Percentiles rank a stretch among this genome's conserved stretches.
phyloP scores from a whole-genome alignment of 2,888 invertebrate species.

The Oxystoma pomonae region DNA sequence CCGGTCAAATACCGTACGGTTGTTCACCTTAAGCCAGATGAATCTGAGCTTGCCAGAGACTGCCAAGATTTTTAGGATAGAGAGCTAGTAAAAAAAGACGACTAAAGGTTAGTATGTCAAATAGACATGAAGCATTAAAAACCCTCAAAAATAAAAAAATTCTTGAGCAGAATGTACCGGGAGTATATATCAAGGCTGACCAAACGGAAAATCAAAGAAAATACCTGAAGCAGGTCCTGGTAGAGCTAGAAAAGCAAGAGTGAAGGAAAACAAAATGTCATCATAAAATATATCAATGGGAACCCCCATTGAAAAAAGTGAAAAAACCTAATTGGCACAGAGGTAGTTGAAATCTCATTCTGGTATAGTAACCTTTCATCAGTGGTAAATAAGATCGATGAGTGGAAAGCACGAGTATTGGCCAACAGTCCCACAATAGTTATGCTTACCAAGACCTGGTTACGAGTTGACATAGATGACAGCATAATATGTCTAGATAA shows the following conservation, averaged over 20 bases:
- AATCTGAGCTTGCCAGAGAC: constrained; percentile 1
- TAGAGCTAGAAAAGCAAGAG: constrained; percentile 1
- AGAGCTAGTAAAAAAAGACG: background rate
- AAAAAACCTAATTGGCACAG: background rate
- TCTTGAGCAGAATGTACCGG: constrained; percentile 5
- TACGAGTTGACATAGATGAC: background rate
- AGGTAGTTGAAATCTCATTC: background rate
- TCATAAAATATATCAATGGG: background rate
- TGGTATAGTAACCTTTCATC: constrained; percentile 4
- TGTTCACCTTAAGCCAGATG: too few species aligned
- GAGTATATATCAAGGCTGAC: constrained; percentile 1
- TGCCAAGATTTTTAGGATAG: background rate
- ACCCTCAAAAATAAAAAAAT: constrained; percentile 1
- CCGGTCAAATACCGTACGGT: too few species aligned
- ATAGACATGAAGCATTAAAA: background rate
- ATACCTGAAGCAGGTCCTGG: constrained; percentile 3
- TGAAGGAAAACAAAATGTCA: background rate
- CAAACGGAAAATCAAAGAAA: constrained; percentile 5
- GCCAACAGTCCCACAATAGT: background rate
- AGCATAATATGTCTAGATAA: background rate
- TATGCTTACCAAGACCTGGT: constrained; percentile 3
- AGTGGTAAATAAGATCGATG: constrained; percentile 1
- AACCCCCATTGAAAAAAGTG: background rate
- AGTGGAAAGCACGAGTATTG: constrained; percentile 1
- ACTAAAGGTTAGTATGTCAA: background rate